phyloP scores from a whole-genome alignment of 2,888 invertebrate genomes.

The Zeuzera pyrina region DNA sequence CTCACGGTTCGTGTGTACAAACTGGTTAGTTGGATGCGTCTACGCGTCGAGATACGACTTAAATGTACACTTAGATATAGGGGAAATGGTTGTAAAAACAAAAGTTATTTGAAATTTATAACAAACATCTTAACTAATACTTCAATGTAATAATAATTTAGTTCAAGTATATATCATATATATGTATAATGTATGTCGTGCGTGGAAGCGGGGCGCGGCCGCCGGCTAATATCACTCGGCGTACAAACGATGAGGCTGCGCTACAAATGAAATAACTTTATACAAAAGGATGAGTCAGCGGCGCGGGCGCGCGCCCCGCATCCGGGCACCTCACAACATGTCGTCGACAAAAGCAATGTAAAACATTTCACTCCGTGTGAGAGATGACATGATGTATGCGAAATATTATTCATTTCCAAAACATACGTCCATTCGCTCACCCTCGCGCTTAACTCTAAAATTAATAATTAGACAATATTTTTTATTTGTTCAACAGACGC shows the following conservation, averaged over 20 bases:
- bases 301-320: conserved; percentile 23
- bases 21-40: conserved; percentile 58
- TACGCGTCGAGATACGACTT: conserved; percentile 71
- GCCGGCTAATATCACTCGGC: background rate
- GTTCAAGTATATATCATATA: conserved; percentile 42
- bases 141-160: conserved; percentile 60
- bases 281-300: conserved; percentile 37
- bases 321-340: conserved; percentile 34
- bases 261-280: conserved; percentile 53
- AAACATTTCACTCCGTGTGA: conserved; percentile 71
- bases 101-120: conserved; percentile 72
- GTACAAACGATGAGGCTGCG: conserved; percentile 17
- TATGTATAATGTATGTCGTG: conserved; percentile 21
- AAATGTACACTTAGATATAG: conserved; percentile 69
- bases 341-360: conserved; percentile 65
- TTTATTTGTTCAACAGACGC: conserved; percentile 73
- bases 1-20: conserved; percentile 47
- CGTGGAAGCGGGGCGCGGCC: conserved; percentile 2
- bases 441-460: conserved; percentile 71
- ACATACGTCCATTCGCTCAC: conserved; percentile 70
- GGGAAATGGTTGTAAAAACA: conserved; percentile 70
- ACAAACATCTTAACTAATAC: conserved; percentile 72
- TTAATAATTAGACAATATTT: conserved; percentile 73
- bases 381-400: conserved; percentile 68
- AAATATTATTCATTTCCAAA: conserved; percentile 63